These are phyloP conservation scores for Hemichromis elongatus DNA, from an alignment of 2,113 vertebrate genomes.

Conservation along the genomic window DNA sequence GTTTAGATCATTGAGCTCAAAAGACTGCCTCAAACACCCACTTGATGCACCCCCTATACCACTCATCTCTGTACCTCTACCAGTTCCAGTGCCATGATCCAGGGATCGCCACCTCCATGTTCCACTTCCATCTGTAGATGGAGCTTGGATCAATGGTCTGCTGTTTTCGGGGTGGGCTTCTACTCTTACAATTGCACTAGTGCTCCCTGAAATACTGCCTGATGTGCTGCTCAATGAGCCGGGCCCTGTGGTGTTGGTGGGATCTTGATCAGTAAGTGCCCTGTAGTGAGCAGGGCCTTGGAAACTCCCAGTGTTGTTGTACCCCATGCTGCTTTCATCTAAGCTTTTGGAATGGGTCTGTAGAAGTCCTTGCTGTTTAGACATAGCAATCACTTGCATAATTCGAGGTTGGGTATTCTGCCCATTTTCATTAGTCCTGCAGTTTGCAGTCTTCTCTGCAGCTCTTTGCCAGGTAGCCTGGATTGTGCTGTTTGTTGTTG, in stretches of 20 bases:
- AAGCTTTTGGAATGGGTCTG: constrained; percentile 87
- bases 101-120: constrained; percentile 97
- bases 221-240: constrained; percentile 44
- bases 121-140: constrained; percentile 85
- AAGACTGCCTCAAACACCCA: constrained; percentile 83
- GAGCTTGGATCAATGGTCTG: constrained; percentile 85
- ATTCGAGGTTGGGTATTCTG: constrained; percentile 81
- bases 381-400: constrained; percentile 97
- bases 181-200: constrained; percentile 83
- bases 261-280: constrained; percentile 83
- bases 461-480: constrained; percentile 91
- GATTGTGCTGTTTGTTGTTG: constrained; percentile 29
- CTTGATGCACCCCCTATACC: constrained; percentile 9
- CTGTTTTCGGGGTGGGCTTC: constrained; percentile 93
- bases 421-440: constrained; percentile 75
- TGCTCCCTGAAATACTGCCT: constrained; percentile 61
- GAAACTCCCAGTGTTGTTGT: constrained; percentile 73
- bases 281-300: constrained; percentile 85
- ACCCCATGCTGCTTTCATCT: constrained; percentile 58
- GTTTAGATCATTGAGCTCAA: constrained; percentile 91
- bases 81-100: constrained; percentile 70
- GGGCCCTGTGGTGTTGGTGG: constrained; percentile 39
- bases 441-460: constrained; percentile 83
- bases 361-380: constrained; percentile 94
- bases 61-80: not conserved